Percentiles rank a stretch among this genome's conserved stretches.
phyloP scores from a whole-genome alignment of 2,888 invertebrate species.

The Lamellibrachia satsuma region DNA sequence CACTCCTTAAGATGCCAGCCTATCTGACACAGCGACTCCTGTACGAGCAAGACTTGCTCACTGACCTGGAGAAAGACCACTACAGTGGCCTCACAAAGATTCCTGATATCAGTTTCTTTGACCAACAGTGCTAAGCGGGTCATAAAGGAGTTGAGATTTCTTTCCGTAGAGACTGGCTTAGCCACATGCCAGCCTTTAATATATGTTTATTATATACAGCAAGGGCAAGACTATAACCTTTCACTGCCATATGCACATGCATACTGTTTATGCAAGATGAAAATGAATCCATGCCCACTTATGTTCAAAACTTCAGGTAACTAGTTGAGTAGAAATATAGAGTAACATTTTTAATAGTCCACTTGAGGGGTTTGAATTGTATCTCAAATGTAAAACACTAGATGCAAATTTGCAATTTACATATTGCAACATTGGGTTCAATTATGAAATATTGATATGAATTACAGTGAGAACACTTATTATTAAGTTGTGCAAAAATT shows the following conservation, averaged over 20 bases:
- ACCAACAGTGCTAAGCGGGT: not conserved
- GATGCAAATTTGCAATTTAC: not conserved
- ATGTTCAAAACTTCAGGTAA: not conserved
- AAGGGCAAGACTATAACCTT: not conserved
- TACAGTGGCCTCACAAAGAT: not conserved
- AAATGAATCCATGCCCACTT: not conserved
- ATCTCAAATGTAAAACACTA: too few species aligned
- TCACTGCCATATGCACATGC: too few species aligned
- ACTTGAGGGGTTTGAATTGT: too few species aligned
- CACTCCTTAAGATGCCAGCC: slow-evolving; percentile 46
- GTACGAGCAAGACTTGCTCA: slow-evolving; percentile 36
- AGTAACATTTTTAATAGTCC: too few species aligned
- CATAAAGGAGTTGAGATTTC: not conserved
- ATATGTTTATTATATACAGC: not conserved
- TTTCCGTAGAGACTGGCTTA: not conserved
- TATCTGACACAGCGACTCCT: slow-evolving; percentile 39
- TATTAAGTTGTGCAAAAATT: not conserved
- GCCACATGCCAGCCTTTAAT: not conserved
- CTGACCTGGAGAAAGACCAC: not conserved
- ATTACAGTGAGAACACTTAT: not conserved
- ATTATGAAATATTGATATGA: not conserved
- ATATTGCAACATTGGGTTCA: not conserved
- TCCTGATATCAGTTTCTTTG: not conserved
- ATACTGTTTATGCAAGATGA: not conserved
- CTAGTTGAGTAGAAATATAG: not conserved